These are phyloP conservation scores for Helostoma temminkii DNA, from an alignment of 2,797 vertebrate species.

Conservation along the genomic window DNA sequence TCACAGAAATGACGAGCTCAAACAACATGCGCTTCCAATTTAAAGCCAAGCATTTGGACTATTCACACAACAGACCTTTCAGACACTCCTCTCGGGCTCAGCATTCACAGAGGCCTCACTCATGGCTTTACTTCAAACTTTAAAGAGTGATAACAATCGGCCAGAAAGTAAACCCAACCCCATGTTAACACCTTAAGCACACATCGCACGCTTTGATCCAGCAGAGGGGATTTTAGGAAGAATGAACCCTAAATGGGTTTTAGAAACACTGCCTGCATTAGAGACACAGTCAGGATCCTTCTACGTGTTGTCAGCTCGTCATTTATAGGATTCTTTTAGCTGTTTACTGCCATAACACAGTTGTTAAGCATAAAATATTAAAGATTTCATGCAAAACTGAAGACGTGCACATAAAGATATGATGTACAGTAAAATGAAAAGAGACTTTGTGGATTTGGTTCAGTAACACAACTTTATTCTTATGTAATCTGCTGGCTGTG, in stretches of 20 bases:
- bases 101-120: slow-evolving; percentile 52
- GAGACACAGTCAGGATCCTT: slow-evolving; percentile 34
- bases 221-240: slow-evolving; percentile 28
- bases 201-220: slow-evolving; percentile 71
- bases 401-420: not conserved
- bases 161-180: slow-evolving; percentile 38
- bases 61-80: slow-evolving; percentile 25
- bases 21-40: slow-evolving; percentile 46
- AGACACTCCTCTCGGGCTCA: slow-evolving; percentile 53
- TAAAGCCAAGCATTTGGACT: slow-evolving; percentile 16
- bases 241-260: slow-evolving; percentile 58
- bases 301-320: slow-evolving; percentile 1
- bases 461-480: not conserved
- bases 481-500: not conserved
- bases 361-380: not conserved
- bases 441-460: not conserved
- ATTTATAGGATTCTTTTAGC: not conserved
- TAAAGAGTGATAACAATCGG: slow-evolving; percentile 63
- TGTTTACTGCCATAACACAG: not conserved
- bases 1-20: slow-evolving; percentile 44
- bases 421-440: not conserved
- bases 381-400: not conserved
- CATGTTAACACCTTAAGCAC: slow-evolving; percentile 66
- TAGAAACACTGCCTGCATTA: slow-evolving; percentile 35
- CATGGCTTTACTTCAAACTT: slow-evolving; percentile 65